Conservation (phyloP, 2,113 vertebrate genomes). For the Oreochromis tanganicae region DNA sequence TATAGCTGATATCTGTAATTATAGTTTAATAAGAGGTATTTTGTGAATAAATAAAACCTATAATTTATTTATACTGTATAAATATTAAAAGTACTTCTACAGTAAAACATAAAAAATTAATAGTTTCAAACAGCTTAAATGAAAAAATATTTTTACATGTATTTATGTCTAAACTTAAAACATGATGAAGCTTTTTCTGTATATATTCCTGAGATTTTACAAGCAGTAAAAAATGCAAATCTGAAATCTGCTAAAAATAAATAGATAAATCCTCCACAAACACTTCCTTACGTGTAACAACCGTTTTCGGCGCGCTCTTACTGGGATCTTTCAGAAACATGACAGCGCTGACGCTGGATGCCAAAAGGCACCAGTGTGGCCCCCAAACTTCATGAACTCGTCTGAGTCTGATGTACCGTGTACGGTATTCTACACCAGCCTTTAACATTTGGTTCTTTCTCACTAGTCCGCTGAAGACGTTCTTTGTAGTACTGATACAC, state of each 20-base stretch:
- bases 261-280: not conserved
- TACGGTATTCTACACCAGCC: not conserved
- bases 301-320: not conserved
- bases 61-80: not conserved
- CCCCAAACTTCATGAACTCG: not conserved
- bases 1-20: not conserved
- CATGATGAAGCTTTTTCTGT: not conserved
- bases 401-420: not conserved
- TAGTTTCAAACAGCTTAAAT: not conserved
- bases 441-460: not conserved
- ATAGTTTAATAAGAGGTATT: not conserved
- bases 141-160: not conserved
- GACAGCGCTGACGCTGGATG: fast-evolving
- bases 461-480: not conserved
- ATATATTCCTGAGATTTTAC: not conserved
- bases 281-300: not conserved
- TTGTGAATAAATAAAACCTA: not conserved
- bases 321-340: no score
- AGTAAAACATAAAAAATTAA: not conserved
- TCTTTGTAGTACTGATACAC: not conserved
- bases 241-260: not conserved
- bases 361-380: not conserved
- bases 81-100: not conserved
- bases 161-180: not conserved
- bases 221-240: not conserved